A percentile compares a stretch with the other conserved stretches of the same genome.
Conservation (phyloP, 2,888 invertebrate species). For the Ormyrus rosae region DNA sequence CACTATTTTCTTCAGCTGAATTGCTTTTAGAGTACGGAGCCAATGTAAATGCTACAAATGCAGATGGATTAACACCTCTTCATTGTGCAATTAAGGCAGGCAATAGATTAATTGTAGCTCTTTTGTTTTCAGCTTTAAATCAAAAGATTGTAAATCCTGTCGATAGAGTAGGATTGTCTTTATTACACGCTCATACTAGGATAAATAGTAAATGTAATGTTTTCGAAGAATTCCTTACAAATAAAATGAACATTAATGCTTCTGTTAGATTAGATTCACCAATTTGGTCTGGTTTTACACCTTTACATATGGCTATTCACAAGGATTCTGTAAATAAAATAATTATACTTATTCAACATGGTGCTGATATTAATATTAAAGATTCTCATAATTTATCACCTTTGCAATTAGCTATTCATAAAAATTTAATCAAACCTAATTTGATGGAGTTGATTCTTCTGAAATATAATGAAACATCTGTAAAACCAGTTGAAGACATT, state of each 20-base stretch:
- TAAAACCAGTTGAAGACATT: not conserved
- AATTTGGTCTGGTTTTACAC: constrained; percentile 37
- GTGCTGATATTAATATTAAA: constrained; percentile 30
- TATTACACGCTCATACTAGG: constrained; percentile 1
- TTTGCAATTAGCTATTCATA: constrained; percentile 28
- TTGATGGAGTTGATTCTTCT: not conserved
- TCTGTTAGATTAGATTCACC: constrained; percentile 3
- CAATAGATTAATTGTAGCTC: not conserved
- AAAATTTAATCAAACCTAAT: not conserved
- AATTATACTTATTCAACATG: not conserved
- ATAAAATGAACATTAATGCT: not conserved
- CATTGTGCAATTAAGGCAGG: not conserved
- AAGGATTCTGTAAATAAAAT: not conserved
- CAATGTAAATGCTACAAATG: constrained; percentile 14
- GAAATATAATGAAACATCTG: not conserved
- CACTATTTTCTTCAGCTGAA: not conserved
- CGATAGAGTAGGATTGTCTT: constrained; percentile 6
- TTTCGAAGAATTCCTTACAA: not conserved
- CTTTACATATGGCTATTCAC: constrained; percentile 31
- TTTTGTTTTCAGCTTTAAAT: constrained; percentile 2
- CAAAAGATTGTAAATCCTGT: not conserved
- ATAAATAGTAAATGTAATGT: not conserved
- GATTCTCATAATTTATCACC: constrained; percentile 11
- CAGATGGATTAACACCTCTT: constrained; percentile 13
- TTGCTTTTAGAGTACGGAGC: constrained; percentile 15